Evolutionary conservation across 2,113 vertebrate genomes (phyloP).

Genomic region (Psammodynastes pulverulentus): DNA sequence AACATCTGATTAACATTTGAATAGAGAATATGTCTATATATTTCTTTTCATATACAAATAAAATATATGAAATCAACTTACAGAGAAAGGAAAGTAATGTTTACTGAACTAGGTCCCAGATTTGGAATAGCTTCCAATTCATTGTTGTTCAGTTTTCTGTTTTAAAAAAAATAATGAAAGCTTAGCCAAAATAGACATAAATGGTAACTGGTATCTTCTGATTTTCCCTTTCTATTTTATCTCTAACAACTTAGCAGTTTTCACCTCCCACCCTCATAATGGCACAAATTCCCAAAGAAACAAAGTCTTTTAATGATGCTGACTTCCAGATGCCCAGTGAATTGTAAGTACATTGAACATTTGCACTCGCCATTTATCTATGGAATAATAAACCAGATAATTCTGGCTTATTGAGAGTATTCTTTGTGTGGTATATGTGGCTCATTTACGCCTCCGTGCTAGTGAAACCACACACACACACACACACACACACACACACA

Average conservation of each 20-base stretch:
- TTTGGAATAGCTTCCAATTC: constrained; percentile 83
- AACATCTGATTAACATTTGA: not conserved
- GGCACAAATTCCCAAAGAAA: not conserved
- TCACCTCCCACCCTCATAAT: not conserved
- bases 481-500: not conserved
- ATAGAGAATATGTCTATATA: not conserved
- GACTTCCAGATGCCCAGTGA: not conserved
- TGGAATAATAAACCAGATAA: not conserved
- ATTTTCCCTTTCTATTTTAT: not conserved
- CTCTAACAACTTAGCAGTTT: not conserved
- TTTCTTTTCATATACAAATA: not conserved
- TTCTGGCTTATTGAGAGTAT: not conserved
- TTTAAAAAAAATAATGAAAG: constrained; percentile 19
- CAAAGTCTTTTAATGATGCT: not conserved
- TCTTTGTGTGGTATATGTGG: not conserved
- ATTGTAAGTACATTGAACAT: not conserved
- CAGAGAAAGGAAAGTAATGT: constrained; percentile 86
- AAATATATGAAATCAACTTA: constrained; percentile 73
- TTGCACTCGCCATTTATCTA: not conserved
- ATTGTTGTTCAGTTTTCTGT: constrained; percentile 90
- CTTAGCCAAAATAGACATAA: constrained; percentile 23
- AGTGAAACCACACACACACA: not conserved
- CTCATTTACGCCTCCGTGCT: not conserved
- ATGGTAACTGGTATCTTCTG: rapidly evolving
- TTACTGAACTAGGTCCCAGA: constrained; percentile 77